Evolutionary conservation across 1,140 invertebrate species (phyloP).

Genomic region (Drosophila mauritiana): DNA sequence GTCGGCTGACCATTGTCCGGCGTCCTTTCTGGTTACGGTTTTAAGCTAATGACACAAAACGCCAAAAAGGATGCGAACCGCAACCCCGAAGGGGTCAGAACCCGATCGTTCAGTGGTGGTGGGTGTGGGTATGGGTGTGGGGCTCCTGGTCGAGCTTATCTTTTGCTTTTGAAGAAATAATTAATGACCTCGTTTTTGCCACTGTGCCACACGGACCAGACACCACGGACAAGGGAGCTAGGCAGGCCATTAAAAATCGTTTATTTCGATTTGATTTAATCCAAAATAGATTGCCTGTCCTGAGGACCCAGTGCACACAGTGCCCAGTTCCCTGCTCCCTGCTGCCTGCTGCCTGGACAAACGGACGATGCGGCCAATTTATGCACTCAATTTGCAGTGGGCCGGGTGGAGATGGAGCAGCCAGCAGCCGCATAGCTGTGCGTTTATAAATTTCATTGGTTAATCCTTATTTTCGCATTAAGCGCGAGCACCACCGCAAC

Average conservation of each 20-base stretch:
- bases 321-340: background rate
- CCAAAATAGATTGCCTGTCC: conserved; percentile 82
- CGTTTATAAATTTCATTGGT: conserved; percentile 84
- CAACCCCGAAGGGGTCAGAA: background rate
- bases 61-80: conserved; percentile 71
- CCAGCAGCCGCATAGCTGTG: conserved; percentile 10
- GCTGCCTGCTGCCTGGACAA: background rate
- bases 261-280: conserved; percentile 85
- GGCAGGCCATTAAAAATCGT: conserved; percentile 84
- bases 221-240: background rate
- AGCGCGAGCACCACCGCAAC: conserved; percentile 42
- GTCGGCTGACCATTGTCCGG: conserved; percentile 5
- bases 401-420: conserved; percentile 6
- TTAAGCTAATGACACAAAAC: conserved; percentile 82
- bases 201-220: conserved; percentile 64
- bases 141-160: conserved; percentile 63
- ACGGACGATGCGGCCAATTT: conserved; percentile 65
- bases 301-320: background rate
- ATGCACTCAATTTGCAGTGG: conserved; percentile 81
- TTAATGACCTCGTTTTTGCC: conserved; percentile 85
- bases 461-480: conserved; percentile 84
- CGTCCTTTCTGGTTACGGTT: conserved; percentile 29
- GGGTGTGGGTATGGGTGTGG: background rate
- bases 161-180: conserved; percentile 84
- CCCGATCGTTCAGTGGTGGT: background rate